Conservation (phyloP, 2,888 invertebrate species). For the Coelogynopora nodosa region DNA sequence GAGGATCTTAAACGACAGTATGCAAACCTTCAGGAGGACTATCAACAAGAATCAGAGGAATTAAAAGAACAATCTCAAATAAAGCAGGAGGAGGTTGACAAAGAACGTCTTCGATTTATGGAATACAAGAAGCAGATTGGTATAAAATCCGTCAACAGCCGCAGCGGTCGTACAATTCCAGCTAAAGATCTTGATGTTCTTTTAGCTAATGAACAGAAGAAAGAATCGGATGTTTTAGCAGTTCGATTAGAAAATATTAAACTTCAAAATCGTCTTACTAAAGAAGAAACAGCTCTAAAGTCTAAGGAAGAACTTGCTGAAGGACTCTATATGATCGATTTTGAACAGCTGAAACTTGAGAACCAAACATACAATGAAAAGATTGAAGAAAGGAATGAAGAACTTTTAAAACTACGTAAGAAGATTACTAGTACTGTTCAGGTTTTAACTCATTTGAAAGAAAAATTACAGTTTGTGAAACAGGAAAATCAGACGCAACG, state of each 20-base stretch:
- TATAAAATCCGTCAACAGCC: conserved; percentile 56
- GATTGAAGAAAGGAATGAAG: conserved; percentile 66
- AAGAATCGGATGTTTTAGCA: conserved; percentile 57
- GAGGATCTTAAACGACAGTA: conserved; percentile 57
- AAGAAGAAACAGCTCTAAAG: conserved; percentile 60
- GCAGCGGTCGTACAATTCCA: conserved; percentile 58
- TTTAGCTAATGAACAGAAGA: conserved; percentile 49
- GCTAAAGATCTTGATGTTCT: conserved; percentile 51
- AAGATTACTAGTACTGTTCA: conserved; percentile 64
- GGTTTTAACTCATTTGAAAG: conserved; percentile 64
- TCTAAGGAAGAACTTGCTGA: conserved; percentile 64
- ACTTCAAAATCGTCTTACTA: conserved; percentile 60
- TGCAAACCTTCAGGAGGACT: conserved; percentile 52
- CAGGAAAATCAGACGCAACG: conserved; percentile 48
- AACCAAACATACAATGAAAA: conserved; percentile 66
- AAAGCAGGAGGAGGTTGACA: conserved; percentile 55
- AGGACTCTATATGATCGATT: conserved; percentile 65
- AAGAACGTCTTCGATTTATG: conserved; percentile 56
- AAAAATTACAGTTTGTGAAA: conserved; percentile 64
- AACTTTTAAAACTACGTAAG: conserved; percentile 63
- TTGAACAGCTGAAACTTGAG: conserved; percentile 66
- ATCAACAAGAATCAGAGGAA: conserved; percentile 55
- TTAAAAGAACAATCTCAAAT: conserved; percentile 56
- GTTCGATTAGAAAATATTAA: conserved; percentile 61
- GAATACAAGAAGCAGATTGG: conserved; percentile 59